Conservation (phyloP, 1,140 invertebrate genomes). For the Caenorhabditis elegans region DNA sequence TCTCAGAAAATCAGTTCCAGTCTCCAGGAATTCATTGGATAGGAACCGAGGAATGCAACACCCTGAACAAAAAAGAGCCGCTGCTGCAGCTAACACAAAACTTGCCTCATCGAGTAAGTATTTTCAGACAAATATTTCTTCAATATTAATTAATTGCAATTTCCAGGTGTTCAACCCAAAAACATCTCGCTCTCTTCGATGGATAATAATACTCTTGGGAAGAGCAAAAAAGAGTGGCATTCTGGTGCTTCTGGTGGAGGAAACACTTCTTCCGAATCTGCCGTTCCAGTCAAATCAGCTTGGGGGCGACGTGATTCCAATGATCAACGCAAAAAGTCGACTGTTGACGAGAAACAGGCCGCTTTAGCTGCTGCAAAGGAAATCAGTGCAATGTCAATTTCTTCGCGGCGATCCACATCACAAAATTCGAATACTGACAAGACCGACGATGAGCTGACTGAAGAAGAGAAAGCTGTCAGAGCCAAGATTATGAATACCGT, state of each 20-base stretch:
- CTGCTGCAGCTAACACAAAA: constrained; percentile 16
- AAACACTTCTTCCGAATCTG: not conserved
- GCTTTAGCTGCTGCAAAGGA: not conserved
- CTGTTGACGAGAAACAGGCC: not conserved
- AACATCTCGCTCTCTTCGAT: not conserved
- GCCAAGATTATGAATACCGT: not conserved
- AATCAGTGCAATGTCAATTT: not conserved
- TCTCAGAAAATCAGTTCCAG: not conserved
- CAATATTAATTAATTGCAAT: not conserved
- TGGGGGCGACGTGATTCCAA: constrained; percentile 27
- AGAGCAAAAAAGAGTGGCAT: not conserved
- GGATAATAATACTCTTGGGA: not conserved
- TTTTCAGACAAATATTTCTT: not conserved
- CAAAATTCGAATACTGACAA: not conserved
- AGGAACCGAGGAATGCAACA: not conserved
- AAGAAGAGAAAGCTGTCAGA: not conserved
- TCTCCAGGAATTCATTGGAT: constrained; percentile 26
- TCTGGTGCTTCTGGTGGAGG: constrained; percentile 24
- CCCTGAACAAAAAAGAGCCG: constrained; percentile 11
- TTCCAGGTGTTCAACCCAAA: not conserved
- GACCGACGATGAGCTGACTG: not conserved
- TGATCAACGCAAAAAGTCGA: constrained; percentile 23
- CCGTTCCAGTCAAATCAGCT: not conserved
- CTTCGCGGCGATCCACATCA: not conserved
- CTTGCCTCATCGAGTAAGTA: not conserved